Base-by-base conservation (phyloP, 2,888 invertebrate genomes). In the Cheilosia variabilis region DNA sequence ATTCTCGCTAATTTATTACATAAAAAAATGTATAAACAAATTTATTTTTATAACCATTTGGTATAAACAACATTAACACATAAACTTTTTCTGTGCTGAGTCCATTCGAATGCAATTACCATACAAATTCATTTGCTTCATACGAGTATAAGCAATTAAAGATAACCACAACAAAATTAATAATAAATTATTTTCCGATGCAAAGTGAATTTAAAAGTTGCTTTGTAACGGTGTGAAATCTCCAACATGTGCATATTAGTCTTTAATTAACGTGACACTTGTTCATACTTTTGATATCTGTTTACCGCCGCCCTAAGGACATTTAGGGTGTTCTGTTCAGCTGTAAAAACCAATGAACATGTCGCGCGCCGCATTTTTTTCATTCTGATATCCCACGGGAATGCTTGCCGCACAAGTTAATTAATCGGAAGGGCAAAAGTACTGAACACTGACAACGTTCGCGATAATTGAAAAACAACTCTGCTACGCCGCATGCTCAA, bases 261-360 rank as follows among this genome's bases (percentile, higher is more conserved):
- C 47, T 47, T 69, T 78, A 78, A 69, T 69, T 69, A 69, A 69
- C 6, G 34, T 62, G 47, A 27, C 62, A 69, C 60, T 53, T 55
- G 62, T 50, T 43, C 22, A 19, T 50, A 43, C n/a, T 10, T 24
- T 24, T 4, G 37, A 24, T 37, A 7, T 2, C 24, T 34, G 31
- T 41, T 34, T 17, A 15, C n/a, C 13, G 55, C 5, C 15, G 34
- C 22, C 58, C 66, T 50, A 50, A 13, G 66, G 58, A 41, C 15
- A 76, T 76, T 60, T 57, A n/a, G n/a, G 13, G 4, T 34, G 22
- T 9, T 4, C 17, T 19, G n/a, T 27, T 13, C 7, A 41, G 57
- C 55, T 57, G 27, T 10, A 53, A 77, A 15, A 77, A 62, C 6
- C 31, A 45, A 37, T 34, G 31, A 9, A 63, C 41, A 19, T 37